phyloP scores from a whole-genome alignment of 2,888 invertebrate genomes.

The Eupithecia subumbrata region DNA sequence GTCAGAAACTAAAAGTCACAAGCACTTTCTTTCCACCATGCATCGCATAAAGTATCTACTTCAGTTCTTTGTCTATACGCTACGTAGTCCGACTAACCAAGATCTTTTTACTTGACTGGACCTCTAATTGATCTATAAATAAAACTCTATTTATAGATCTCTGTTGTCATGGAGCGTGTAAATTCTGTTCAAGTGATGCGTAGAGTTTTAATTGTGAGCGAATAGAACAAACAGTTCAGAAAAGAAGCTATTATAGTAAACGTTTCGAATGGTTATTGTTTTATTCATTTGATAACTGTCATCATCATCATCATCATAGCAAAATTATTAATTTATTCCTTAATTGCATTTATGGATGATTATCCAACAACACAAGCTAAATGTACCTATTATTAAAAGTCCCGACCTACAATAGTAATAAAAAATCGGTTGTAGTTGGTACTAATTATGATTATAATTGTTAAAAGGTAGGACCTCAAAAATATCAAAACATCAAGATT shows the following conservation, averaged over 20 bases:
- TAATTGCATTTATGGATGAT: not conserved
- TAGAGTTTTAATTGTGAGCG: not conserved
- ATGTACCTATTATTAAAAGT: not conserved
- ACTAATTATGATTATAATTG: too few species aligned
- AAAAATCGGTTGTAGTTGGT: too few species aligned
- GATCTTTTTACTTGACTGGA: constrained; percentile 48
- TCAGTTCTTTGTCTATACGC: not conserved
- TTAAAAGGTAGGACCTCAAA: not conserved
- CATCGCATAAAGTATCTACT: not conserved
- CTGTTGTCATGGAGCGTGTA: constrained; percentile 57
- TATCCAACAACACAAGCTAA: not conserved
- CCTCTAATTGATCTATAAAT: constrained; percentile 60
- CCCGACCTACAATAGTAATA: not conserved
- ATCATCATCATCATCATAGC: not conserved
- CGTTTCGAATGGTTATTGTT: not conserved
- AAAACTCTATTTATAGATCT: constrained; percentile 38
- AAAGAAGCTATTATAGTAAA: not conserved
- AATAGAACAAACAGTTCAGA: not conserved
- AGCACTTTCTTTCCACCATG: not conserved
- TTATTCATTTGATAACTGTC: not conserved
- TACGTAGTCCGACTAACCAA: not conserved
- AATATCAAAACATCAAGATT: not conserved
- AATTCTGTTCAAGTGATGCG: constrained; percentile 5
- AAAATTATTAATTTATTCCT: not conserved
- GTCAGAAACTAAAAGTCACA: not conserved